A percentile compares a stretch with the other conserved stretches of the same genome.
These are phyloP conservation scores for Lepidurus couesii DNA, from an alignment of 1,140 invertebrate species.

Conservation along the genomic window DNA sequence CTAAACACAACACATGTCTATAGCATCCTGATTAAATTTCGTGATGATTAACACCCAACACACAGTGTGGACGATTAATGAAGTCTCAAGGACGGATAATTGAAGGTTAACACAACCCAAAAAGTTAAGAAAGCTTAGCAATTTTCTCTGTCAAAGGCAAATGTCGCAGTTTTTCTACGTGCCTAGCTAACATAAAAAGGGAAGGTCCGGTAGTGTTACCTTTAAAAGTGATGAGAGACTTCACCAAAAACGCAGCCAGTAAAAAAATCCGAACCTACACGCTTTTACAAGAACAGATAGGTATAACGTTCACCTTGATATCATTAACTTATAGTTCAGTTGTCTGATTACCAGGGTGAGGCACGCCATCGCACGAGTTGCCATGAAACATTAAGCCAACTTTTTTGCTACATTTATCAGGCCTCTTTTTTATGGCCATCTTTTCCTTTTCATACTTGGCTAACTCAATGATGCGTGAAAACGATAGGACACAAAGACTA, in stretches of 20 bases:
- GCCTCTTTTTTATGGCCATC: neutral
- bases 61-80: conserved; percentile 19
- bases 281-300: neutral
- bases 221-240: neutral
- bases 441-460: neutral
- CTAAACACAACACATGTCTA: neutral
- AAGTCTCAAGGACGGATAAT: conserved; percentile 22
- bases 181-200: neutral
- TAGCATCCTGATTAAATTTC: conserved; percentile 15
- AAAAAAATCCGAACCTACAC: neutral
- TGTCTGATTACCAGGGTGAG: neutral
- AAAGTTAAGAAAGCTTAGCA: neutral
- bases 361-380: neutral
- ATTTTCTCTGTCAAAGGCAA: neutral
- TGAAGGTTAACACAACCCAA: conserved; percentile 10
- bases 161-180: neutral
- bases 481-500: neutral
- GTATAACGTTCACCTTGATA: neutral
- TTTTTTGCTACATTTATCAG: neutral
- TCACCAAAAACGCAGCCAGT: neutral
- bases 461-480: conserved; percentile 1
- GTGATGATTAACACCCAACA: conserved; percentile 19
- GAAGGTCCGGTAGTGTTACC: neutral
- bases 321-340: neutral
- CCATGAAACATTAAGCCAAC: neutral